phyloP scores from a whole-genome alignment of 2,113 vertebrate genomes.

The Genyomyrus donnyi region DNA sequence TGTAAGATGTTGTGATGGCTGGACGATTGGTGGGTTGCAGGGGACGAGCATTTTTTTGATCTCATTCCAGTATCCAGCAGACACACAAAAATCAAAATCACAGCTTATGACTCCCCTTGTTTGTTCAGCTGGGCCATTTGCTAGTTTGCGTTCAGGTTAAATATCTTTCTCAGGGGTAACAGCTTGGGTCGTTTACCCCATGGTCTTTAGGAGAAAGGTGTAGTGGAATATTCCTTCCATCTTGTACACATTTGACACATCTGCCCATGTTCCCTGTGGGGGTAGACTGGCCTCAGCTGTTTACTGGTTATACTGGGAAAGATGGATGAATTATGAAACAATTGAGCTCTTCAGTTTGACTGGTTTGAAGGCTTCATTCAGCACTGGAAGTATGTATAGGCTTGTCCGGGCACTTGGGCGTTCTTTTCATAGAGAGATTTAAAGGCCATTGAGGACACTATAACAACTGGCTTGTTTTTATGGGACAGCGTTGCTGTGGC shows the following conservation, averaged over 20 bases:
- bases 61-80: not conserved
- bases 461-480: slow-evolving; percentile 27
- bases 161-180: not conserved
- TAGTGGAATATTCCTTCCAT: not conserved
- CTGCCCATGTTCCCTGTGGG: not conserved
- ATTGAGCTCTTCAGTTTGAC: slow-evolving; percentile 21
- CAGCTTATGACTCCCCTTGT: not conserved
- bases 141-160: not conserved
- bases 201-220: not conserved
- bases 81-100: not conserved
- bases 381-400: not conserved
- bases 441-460: slow-evolving; percentile 22
- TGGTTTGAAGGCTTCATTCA: slow-evolving; percentile 30
- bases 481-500: slow-evolving; percentile 20
- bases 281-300: slow-evolving; percentile 5
- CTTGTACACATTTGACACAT: not conserved
- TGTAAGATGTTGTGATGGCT: not conserved
- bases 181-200: not conserved
- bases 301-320: not conserved
- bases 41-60: not conserved
- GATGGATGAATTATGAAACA: slow-evolving; percentile 29
- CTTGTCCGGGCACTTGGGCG: slow-evolving; percentile 13
- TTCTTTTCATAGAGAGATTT: slow-evolving; percentile 26
- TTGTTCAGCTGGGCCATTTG: not conserved
- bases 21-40: not conserved